Base-by-base conservation (phyloP, 2,797 vertebrate genomes). In the Enteromius paludinosus region DNA sequence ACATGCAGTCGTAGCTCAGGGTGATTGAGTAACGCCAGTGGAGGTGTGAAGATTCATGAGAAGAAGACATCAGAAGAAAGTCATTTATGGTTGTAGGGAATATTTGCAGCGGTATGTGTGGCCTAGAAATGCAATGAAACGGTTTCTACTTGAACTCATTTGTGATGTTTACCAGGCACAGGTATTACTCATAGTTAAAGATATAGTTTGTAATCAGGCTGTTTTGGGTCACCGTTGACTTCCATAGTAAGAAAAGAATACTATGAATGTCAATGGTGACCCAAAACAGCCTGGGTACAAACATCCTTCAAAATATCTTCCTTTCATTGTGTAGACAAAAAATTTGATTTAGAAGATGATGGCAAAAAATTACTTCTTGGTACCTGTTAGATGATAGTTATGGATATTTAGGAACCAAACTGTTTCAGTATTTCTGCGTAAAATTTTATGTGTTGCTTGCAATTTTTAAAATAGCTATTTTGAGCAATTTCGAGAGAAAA, bases 41-140 rank as follows among this genome's bases (percentile, higher is more conserved):
- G 86, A 92, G 91, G 91, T 90, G 90, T 91, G 86, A 89, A 83
- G n/a, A 79, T 35, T 79, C 52, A 73, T 11, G 4, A 79, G 61
- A 80, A 85, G 87, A 91, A 91, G 47, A 85, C 83, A 7, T 75
- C 69, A 78, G 49, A 68, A 70, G 86, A 62, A 61, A 71, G 43
- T 74, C 0, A 15, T 30, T 43, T 41, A 14, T 61, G 23, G 14
- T 80, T 45, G 14, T 45, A 59, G 30, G 38, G 12, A 43, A 59
- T 20, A 71, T 20, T 28, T 52, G 12, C 5, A 52, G 30, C 20
- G 25, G 47, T 25, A 28, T 43, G 28, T 56, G 47, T 75, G 54
- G 35, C 54, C 54, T 75, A 9, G 23, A 75, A 75, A 75, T 75
- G 30, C 15, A 61, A 5, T 43, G 8, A 17, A 5, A 20, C 47